phyloP scores from a whole-genome alignment of 2,888 invertebrate species.

The Meliscaeva auricollis region DNA sequence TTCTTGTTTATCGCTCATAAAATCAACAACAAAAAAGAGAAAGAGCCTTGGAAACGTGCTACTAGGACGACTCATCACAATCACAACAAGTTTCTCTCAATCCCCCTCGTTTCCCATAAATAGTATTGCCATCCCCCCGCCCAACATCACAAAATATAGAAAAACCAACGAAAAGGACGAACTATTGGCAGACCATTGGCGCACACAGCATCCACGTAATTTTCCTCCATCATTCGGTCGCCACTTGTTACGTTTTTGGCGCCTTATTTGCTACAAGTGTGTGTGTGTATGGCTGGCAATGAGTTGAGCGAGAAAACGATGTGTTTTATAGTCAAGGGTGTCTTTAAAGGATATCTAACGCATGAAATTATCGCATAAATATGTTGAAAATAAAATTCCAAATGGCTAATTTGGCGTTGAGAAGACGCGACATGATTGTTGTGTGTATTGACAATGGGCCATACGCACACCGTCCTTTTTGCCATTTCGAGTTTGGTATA shows the following conservation, averaged over 20 bases:
- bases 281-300: not conserved
- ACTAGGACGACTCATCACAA: slow-evolving; percentile 72
- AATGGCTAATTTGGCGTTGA: slow-evolving; percentile 74
- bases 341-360: slow-evolving; percentile 60
- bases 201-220: slow-evolving; percentile 67
- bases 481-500: not conserved
- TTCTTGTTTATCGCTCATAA: slow-evolving; percentile 45
- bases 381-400: slow-evolving; percentile 68
- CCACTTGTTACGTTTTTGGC: slow-evolving; percentile 76
- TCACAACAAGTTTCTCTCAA: slow-evolving; percentile 63
- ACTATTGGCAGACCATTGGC: slow-evolving; percentile 68
- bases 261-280: slow-evolving; percentile 52
- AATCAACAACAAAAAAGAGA: slow-evolving; percentile 15
- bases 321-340: slow-evolving; percentile 20
- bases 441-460: slow-evolving; percentile 44
- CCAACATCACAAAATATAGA: not conserved
- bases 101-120: slow-evolving; percentile 2
- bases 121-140: slow-evolving; percentile 11
- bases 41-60: slow-evolving; percentile 63
- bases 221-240: slow-evolving; percentile 49
- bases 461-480: slow-evolving; percentile 3
- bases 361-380: slow-evolving; percentile 62
- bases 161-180: slow-evolving; percentile 37
- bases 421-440: slow-evolving; percentile 71
- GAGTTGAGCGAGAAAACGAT: slow-evolving; percentile 14